phyloP scores from a whole-genome alignment of 2,797 vertebrate species.

The Tapera naevia region DNA sequence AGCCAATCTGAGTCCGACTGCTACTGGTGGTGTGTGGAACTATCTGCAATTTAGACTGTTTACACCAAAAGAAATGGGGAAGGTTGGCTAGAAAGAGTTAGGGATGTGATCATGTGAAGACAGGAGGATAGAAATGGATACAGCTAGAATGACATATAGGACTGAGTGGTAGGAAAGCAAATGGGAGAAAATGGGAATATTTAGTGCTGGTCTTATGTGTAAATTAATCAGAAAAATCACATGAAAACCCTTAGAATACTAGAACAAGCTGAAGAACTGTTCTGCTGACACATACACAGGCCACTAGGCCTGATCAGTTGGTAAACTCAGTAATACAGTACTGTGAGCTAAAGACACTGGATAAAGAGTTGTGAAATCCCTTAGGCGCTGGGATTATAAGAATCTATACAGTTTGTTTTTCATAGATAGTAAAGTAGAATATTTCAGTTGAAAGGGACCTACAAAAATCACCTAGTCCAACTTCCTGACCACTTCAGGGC shows the following conservation, averaged over 20 bases:
- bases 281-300: neutral
- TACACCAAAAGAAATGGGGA: neutral
- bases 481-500: neutral
- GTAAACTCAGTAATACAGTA: neutral
- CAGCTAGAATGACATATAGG: neutral
- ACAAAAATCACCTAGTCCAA: neutral
- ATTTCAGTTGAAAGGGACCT: neutral
- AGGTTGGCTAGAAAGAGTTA: neutral
- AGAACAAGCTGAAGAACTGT: neutral
- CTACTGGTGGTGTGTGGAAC: neutral
- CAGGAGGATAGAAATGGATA: neutral
- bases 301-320: too few species aligned
- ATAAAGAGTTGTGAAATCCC: neutral
- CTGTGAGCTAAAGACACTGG: neutral
- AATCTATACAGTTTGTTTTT: neutral
- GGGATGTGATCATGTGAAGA: neutral
- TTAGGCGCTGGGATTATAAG: neutral
- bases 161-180: neutral
- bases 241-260: neutral
- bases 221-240: neutral
- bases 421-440: neutral
- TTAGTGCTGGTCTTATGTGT: neutral
- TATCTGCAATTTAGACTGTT: too few species aligned
- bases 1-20: neutral
- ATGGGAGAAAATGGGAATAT: neutral